Conservation (phyloP, 2,888 invertebrate genomes). For the Xestia xanthographa region DNA sequence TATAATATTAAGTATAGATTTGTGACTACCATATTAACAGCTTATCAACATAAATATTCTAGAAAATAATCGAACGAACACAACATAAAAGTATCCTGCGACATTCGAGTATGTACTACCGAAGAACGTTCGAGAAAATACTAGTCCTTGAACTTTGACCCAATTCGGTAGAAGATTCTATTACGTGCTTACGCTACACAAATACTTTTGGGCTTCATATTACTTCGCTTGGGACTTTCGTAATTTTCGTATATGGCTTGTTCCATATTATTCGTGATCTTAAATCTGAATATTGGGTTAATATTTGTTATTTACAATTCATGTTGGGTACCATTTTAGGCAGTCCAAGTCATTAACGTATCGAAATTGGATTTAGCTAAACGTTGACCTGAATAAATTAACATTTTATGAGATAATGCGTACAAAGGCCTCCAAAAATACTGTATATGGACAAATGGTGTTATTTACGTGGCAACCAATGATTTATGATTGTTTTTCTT, state of each 20-base stretch:
- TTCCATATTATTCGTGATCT: background rate
- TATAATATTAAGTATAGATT: background rate
- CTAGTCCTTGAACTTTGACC: slow-evolving; percentile 54
- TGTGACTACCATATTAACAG: background rate
- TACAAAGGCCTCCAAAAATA: background rate
- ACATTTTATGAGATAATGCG: slow-evolving; percentile 25
- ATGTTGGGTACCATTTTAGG: slow-evolving; percentile 3
- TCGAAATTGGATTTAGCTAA: slow-evolving; percentile 1
- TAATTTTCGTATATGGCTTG: slow-evolving; percentile 3
- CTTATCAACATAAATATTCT: background rate
- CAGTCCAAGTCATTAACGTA: background rate
- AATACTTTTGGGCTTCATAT: slow-evolving; percentile 26
- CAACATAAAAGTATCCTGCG: background rate
- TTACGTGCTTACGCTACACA: slow-evolving; percentile 17
- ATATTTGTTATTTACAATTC: slow-evolving; percentile 9
- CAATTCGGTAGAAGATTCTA: slow-evolving; percentile 8
- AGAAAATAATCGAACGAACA: background rate
- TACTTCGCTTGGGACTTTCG: background rate
- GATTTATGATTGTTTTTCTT: too few species aligned
- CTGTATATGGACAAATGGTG: background rate
- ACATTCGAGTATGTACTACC: background rate
- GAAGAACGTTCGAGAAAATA: slow-evolving; percentile 38
- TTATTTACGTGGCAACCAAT: background rate
- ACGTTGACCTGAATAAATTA: slow-evolving; percentile 24
- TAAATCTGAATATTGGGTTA: background rate